Conservation (phyloP, 2,888 invertebrate genomes). For the Hydrotaea cyrtoneurina region DNA sequence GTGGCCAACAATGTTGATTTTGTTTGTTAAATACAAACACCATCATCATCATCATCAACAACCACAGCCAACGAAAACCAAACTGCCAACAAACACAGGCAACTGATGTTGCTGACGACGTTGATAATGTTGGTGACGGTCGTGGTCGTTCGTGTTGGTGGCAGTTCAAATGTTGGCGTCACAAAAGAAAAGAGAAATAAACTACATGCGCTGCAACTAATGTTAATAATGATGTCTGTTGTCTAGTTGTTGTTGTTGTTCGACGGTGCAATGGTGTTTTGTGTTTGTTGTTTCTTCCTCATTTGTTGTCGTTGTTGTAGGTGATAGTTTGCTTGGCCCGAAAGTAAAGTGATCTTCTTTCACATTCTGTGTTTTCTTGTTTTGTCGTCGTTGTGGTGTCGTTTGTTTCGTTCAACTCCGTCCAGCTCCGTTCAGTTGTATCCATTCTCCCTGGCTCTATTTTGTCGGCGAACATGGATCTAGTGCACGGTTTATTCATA, state of each 20-base stretch:
- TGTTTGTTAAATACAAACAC: too few species aligned
- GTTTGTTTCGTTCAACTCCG: background rate
- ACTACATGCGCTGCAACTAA: slow-evolving; percentile 9
- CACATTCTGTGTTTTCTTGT: slow-evolving; percentile 27
- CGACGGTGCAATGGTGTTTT: background rate
- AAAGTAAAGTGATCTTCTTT: slow-evolving; percentile 48
- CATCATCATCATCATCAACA: too few species aligned
- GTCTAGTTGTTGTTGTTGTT: background rate
- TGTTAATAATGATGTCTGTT: slow-evolving; percentile 39
- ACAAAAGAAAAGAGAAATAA: slow-evolving; percentile 28
- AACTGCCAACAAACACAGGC: slow-evolving; percentile 13
- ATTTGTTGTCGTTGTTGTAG: slow-evolving; percentile 20
- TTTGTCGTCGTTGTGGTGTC: slow-evolving; percentile 31
- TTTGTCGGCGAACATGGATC: slow-evolving; percentile 82
- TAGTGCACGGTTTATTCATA: slow-evolving; percentile 82
- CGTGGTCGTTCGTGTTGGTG: too few species aligned
- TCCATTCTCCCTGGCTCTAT: slow-evolving; percentile 78
- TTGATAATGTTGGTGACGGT: too few species aligned
- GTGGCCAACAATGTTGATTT: too few species aligned
- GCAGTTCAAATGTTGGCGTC: slow-evolving; percentile 48
- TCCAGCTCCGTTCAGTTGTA: background rate
- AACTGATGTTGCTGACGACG: background rate
- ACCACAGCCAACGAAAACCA: background rate
- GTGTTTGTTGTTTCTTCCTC: background rate
- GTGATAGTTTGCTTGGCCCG: slow-evolving; percentile 39